phyloP scores from a whole-genome alignment of 2,888 invertebrate genomes.

The Chymomyza fuscimana region DNA sequence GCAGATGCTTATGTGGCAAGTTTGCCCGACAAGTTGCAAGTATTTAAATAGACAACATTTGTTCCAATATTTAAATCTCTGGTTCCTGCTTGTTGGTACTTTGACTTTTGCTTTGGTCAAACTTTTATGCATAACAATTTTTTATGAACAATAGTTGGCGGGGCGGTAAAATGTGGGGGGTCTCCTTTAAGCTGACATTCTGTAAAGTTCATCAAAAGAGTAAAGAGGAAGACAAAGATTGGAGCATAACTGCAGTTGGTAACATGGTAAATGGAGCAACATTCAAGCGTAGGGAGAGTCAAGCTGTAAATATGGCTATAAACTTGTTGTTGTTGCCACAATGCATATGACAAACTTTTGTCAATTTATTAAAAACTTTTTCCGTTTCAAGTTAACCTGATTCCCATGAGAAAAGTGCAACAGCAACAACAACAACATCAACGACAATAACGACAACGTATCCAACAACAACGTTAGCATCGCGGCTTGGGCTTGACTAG shows the following conservation, averaged over 20 bases:
- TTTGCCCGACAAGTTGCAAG: not conserved
- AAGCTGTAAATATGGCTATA: not conserved
- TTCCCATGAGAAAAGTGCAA: conserved; percentile 57
- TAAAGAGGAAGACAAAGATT: not conserved
- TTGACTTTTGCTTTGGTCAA: not conserved
- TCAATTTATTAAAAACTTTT: conserved; percentile 73
- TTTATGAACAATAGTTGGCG: not conserved
- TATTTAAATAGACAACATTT: not conserved
- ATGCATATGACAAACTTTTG: conserved; percentile 75
- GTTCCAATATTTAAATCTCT: not conserved
- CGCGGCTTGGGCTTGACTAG: not conserved
- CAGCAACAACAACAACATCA: conserved; percentile 11
- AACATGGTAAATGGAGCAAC: not conserved
- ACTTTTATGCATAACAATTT: not conserved
- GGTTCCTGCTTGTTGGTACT: not conserved
- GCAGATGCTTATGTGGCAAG: not conserved
- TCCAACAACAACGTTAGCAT: not conserved
- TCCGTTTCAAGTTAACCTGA: conserved; percentile 62
- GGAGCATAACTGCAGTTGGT: not conserved
- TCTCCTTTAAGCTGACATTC: not conserved
- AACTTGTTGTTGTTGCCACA: conserved; percentile 48
- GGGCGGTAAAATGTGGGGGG: not conserved
- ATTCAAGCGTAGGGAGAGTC: not conserved
- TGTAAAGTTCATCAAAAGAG: not conserved
- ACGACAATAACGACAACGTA: not conserved